These are phyloP conservation scores for Pygoscelis antarcticus DNA, from an alignment of 2,113 vertebrate genomes.

Conservation along the genomic window DNA sequence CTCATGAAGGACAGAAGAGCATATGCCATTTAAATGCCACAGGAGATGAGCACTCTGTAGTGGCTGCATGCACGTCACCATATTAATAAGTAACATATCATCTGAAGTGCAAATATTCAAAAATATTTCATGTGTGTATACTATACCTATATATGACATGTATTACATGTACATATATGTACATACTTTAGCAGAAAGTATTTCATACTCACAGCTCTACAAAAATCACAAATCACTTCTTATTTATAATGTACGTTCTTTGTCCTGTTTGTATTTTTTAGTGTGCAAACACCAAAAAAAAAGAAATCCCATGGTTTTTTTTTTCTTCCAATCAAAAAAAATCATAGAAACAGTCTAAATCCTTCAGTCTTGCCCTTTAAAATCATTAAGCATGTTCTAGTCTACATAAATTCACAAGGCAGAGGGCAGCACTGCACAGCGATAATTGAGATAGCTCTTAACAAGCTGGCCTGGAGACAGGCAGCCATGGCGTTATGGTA, in stretches of 20 bases:
- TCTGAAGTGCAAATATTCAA: background rate
- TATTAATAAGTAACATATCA: background rate
- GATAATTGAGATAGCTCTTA: background rate
- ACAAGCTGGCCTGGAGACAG: background rate
- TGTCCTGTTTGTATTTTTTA: background rate
- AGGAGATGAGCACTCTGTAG: background rate
- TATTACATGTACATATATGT: too few relatives aligned
- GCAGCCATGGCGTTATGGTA: accelerated
- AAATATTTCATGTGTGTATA: background rate
- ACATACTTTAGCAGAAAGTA: background rate
- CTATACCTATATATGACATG: background rate
- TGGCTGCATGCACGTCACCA: accelerated
- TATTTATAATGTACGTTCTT: background rate
- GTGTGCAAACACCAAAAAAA: background rate
- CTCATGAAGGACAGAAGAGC: background rate
- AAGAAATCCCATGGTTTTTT: background rate
- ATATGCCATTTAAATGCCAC: background rate
- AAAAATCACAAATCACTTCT: background rate
- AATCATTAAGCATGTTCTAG: background rate
- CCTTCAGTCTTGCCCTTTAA: background rate
- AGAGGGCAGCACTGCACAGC: constrained; percentile 10
- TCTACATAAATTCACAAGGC: background rate
- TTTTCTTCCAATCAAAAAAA: background rate
- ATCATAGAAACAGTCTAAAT: background rate
- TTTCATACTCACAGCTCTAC: background rate